Conservation (phyloP, 92 coral and sea anemone genomes). For the Zoanthus sociatus region DNA sequence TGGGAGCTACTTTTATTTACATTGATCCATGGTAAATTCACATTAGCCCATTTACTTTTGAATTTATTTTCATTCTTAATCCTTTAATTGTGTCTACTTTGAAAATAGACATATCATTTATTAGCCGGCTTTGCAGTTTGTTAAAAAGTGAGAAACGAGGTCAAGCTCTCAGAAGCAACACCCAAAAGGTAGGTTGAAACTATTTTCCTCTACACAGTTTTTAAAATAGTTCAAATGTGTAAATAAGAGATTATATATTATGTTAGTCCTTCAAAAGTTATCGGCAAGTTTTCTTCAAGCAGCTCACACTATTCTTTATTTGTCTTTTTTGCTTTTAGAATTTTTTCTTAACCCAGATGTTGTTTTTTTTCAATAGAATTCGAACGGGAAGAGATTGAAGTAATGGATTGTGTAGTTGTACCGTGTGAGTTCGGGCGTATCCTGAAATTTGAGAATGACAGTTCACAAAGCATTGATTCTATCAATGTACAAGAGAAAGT, state of each 20-base stretch:
- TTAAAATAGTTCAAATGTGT: background rate
- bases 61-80: constrained; percentile 14
- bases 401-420: background rate
- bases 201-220: background rate
- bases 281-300: background rate
- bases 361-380: background rate
- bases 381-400: background rate
- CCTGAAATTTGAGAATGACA: constrained; percentile 19
- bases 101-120: background rate
- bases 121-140: background rate
- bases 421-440: constrained; percentile 40
- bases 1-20: background rate
- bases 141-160: background rate
- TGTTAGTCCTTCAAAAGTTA: background rate
- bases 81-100: constrained; percentile 18
- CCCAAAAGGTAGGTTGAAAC: background rate
- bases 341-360: background rate
- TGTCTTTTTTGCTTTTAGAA: background rate
- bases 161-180: background rate
- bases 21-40: background rate
- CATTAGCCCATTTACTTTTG: no score
- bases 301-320: background rate
- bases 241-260: background rate
- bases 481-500: background rate
- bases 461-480: background rate